Percentiles rank a stretch among this genome's conserved stretches.
phyloP scores from a whole-genome alignment of 2,888 invertebrate species.

The Dichetophora obliterata region DNA sequence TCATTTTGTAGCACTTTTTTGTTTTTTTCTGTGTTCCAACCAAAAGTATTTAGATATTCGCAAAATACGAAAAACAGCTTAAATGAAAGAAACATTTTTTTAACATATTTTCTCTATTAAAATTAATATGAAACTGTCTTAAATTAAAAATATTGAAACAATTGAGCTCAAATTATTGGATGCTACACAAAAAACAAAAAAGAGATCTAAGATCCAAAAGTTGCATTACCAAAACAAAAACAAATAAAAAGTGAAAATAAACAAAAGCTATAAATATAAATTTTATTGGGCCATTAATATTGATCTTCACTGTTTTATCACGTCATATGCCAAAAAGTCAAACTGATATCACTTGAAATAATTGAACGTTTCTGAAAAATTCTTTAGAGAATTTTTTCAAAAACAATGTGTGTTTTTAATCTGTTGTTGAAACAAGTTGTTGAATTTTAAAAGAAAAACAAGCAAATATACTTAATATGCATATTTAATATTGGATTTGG shows the following conservation, averaged over 20 bases:
- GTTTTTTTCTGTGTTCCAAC: neutral
- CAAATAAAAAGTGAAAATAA: neutral
- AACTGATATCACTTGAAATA: too few relatives aligned
- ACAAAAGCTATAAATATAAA: neutral
- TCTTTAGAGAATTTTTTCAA: neutral
- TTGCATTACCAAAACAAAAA: too few relatives aligned
- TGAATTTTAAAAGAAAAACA: too few relatives aligned
- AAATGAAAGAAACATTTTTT: neutral
- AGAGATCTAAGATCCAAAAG: too few relatives aligned
- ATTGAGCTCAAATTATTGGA: too few relatives aligned
- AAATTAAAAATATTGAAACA: too few relatives aligned
- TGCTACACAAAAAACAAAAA: too few relatives aligned
- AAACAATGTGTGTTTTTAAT: neutral
- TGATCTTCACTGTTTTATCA: neutral
- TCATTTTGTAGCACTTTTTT: constrained; percentile 69
- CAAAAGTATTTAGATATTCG: neutral
- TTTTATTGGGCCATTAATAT: neutral
- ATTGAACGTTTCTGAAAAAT: too few relatives aligned
- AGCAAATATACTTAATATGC: too few relatives aligned
- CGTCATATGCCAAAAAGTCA: constrained; percentile 9
- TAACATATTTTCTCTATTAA: too few relatives aligned
- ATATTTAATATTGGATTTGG: too few relatives aligned
- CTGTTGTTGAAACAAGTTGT: neutral
- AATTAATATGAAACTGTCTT: too few relatives aligned
- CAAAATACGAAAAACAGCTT: neutral